Evolutionary conservation across 1,140 invertebrate species (phyloP).

Genomic region (Tigriopus japonicus): DNA sequence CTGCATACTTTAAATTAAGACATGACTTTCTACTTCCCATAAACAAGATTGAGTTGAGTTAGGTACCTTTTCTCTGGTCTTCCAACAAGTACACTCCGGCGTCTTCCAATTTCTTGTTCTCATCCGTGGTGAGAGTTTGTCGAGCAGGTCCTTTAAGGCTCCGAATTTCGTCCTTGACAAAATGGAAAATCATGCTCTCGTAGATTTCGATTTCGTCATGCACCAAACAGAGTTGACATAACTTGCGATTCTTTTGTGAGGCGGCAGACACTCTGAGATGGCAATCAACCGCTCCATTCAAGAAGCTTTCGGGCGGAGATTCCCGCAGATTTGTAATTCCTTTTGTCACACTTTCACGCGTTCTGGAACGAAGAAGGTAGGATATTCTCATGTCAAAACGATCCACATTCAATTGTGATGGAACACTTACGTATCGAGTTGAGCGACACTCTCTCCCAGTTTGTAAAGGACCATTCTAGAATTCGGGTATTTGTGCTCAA

Average conservation of each 20-base stretch:
- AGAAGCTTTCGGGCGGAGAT: constrained; percentile 25
- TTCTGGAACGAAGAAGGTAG: constrained; percentile 9
- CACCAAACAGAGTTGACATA: constrained; percentile 32
- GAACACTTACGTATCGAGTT: constrained; percentile 21
- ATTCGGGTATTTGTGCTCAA: constrained; percentile 13
- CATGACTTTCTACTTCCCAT: no score
- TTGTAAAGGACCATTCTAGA: constrained; percentile 10
- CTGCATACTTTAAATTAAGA: no score
- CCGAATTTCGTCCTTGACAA: constrained; percentile 23
- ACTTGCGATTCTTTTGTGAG: constrained; percentile 15
- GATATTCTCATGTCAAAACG: no score
- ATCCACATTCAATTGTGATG: no score
- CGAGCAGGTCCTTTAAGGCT: constrained; percentile 17
- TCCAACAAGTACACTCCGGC: constrained; percentile 21
- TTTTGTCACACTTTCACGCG: constrained; percentile 24
- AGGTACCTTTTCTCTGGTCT: constrained; percentile 26
- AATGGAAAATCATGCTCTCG: constrained; percentile 33
- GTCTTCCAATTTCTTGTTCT: constrained; percentile 23
- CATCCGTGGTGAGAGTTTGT: constrained; percentile 17
- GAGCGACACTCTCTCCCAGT: constrained; percentile 26
- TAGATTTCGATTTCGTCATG: constrained; percentile 33
- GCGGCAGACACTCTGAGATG: constrained; percentile 30
- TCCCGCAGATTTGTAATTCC: constrained; percentile 24
- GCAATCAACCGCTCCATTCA: constrained; percentile 39
- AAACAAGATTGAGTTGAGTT: no score